Percentiles rank a stretch among this genome's conserved stretches.
Conservation (phyloP, 2,113 vertebrate genomes). For the Odontophorus gujanensis region DNA sequence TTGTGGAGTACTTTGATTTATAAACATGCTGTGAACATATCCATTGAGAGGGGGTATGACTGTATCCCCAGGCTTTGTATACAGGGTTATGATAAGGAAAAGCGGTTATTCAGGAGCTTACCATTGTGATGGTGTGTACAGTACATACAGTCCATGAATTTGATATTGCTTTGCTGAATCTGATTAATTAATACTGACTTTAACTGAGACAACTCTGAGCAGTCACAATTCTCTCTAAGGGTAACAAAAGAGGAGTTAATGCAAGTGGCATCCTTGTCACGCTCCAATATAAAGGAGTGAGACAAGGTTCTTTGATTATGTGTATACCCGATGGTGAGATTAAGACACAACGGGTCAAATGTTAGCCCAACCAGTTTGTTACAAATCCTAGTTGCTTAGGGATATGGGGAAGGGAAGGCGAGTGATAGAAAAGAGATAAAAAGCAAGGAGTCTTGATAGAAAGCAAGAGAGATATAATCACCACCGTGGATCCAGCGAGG, state of each 20-base stretch:
- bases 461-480: no score
- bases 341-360: no score
- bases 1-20: not conserved
- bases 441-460: no score
- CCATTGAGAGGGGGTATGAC: not conserved
- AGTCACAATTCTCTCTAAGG: not conserved
- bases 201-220: not conserved
- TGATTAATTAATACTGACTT: not conserved
- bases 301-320: no score
- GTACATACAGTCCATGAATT: not conserved
- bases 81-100: not conserved
- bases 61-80: not conserved
- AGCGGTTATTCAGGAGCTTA: not conserved
- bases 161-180: not conserved
- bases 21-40: not conserved
- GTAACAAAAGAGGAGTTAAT: not conserved
- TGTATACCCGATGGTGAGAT: no score
- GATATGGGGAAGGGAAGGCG: no score
- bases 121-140: not conserved
- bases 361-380: no score
- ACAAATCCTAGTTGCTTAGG: no score
- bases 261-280: not conserved
- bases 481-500: no score
- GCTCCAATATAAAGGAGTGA: no score
- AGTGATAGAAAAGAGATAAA: no score